Evolutionary conservation across 2,113 vertebrate species (phyloP), one percentile per base, ranked within the genome.

Genomic region (Turdus rufiventris): DNA sequence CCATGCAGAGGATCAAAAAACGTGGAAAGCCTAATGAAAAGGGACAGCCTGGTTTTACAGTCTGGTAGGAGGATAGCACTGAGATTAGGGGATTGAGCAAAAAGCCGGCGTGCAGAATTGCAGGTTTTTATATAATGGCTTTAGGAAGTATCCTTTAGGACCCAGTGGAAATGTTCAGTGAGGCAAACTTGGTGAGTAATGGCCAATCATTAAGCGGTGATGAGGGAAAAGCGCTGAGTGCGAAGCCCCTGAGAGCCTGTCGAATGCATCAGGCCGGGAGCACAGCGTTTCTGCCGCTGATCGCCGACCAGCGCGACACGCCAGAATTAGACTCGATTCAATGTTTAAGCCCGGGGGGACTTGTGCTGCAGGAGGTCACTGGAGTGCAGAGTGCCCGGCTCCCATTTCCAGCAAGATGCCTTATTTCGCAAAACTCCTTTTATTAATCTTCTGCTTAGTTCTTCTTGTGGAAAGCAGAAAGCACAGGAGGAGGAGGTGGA

Each of bases 401-500:
- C 42, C 79, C 31, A 4, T 84, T 84, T 25, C 81, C 94, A 71
- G 84, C 97, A 97, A 50, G 93, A 99, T 99, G 99, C 97, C 97
- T 97, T 89, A 86, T 88, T 98, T 97, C 75, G 54, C 96, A 71
- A 98, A 98, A 95, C 70, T 98, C 42, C 70, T 98, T 88, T 91
- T 98, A 26, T 58, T 99, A 14, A 92, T 98, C 18, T 91, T 99
- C 73, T 99, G 98, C 77, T 80, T 98, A 76, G 74, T 97, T 57
- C 92, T 98, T 78, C 92, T 98, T 10, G 98, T 90, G 82, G 98
- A 98, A 42, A 98, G 98, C 96, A 97, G 97, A 79, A 99, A 97
- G 56, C 97, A 98, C 94, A 97, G 98, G 94, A 98, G 96, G 82
- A 99, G 96, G 97, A 98, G 98, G 56, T 98, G 98, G 98, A 97